Conservation (phyloP, 1,140 invertebrate species). For the Eueides isabella region DNA sequence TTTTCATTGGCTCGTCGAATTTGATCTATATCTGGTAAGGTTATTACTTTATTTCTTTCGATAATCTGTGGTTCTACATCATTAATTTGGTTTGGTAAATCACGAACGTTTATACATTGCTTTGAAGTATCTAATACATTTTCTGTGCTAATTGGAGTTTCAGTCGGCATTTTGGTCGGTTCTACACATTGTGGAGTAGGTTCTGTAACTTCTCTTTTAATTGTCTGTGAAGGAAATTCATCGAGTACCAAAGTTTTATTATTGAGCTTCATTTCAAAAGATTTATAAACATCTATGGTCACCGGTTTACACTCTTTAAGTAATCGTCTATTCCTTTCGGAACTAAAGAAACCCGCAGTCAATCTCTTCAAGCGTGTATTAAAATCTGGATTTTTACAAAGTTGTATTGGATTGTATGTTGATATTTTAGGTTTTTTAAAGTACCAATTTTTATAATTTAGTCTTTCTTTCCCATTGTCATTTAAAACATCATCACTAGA, state of each 20-base stretch:
- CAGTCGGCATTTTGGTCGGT: constrained; percentile 38
- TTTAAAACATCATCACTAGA: not conserved
- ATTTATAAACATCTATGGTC: constrained; percentile 67
- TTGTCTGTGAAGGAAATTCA: constrained; percentile 17
- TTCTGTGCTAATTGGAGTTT: constrained; percentile 4
- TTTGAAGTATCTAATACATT: not conserved
- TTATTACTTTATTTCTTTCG: constrained; percentile 56
- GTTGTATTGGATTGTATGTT: constrained; percentile 63
- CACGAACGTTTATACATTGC: not conserved
- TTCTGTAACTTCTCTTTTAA: constrained; percentile 12
- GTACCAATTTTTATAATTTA: constrained; percentile 57
- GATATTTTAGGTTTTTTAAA: constrained; percentile 66
- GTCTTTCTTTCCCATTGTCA: constrained; percentile 20
- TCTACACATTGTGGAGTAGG: constrained; percentile 12
- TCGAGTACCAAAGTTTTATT: constrained; percentile 55
- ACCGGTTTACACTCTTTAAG: constrained; percentile 64
- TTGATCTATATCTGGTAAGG: constrained; percentile 56
- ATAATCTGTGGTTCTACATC: constrained; percentile 3
- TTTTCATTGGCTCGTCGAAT: constrained; percentile 56
- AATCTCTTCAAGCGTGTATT: constrained; percentile 70
- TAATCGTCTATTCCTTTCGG: constrained; percentile 54
- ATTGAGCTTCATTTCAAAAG: constrained; percentile 64
- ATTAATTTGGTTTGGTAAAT: not conserved
- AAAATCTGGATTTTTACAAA: constrained; percentile 77
- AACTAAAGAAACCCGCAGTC: constrained; percentile 59